Conservation (phyloP, 2,797 vertebrate genomes). For the Rhinoraja longicauda region DNA sequence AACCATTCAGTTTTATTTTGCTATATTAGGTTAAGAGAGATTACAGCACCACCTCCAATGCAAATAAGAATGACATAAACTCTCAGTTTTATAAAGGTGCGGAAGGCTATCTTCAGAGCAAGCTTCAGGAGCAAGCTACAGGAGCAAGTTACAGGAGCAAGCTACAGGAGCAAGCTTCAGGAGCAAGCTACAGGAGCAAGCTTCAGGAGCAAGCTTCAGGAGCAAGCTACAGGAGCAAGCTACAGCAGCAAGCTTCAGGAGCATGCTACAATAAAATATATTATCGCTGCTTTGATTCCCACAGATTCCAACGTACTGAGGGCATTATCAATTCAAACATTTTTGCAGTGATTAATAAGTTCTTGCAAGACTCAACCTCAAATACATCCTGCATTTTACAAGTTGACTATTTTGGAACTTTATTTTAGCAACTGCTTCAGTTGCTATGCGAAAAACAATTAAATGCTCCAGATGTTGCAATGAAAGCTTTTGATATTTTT, state of each 20-base stretch:
- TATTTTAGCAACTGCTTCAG: neutral
- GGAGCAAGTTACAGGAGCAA: too few relatives aligned
- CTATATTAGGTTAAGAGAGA: neutral
- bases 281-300: neutral
- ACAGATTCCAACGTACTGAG: neutral
- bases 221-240: neutral
- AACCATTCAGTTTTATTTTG: neutral
- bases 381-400: neutral
- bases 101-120: neutral
- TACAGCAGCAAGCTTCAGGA: too few relatives aligned
- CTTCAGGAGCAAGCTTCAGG: too few relatives aligned
- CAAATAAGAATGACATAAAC: neutral
- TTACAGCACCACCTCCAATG: neutral
- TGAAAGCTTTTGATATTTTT: neutral
- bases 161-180: too few relatives aligned
- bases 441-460: neutral
- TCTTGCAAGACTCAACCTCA: neutral
- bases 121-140: neutral
- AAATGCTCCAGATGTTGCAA: neutral
- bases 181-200: neutral
- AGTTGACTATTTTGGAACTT: neutral
- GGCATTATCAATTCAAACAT: neutral
- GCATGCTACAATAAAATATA: neutral
- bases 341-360: neutral
- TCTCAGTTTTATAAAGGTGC: neutral